These are phyloP conservation scores for Rotaria macrura DNA, from an alignment of 2,888 invertebrate species.

Conservation along the genomic window DNA sequence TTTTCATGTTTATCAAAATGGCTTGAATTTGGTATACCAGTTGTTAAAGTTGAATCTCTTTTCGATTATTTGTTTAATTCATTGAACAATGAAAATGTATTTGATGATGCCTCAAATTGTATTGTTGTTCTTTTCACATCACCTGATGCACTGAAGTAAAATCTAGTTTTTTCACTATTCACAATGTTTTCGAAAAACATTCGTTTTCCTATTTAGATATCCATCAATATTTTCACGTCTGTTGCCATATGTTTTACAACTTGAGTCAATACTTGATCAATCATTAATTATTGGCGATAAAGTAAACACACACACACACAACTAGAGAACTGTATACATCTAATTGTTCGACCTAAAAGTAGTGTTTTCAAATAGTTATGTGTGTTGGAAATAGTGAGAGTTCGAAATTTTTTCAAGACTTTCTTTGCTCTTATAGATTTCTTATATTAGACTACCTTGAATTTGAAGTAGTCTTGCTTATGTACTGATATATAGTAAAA, in stretches of 20 bases:
- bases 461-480: too few species aligned
- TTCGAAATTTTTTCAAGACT: too few species aligned
- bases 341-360: too few species aligned
- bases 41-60: conserved; percentile 50
- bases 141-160: conserved; percentile 56
- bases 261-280: background rate
- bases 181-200: background rate
- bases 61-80: conserved; percentile 43
- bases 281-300: background rate
- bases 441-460: too few species aligned
- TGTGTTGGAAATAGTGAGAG: too few species aligned
- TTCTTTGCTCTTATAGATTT: too few species aligned
- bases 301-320: too few species aligned
- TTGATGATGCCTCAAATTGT: conserved; percentile 59
- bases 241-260: conserved; percentile 56
- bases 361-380: too few species aligned
- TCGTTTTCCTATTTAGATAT: conserved; percentile 46
- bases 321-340: too few species aligned
- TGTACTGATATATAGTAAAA: too few species aligned
- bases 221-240: conserved; percentile 56
- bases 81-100: conserved; percentile 48
- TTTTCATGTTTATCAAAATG: conserved; percentile 53
- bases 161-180: background rate
- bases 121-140: conserved; percentile 57
- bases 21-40: conserved; percentile 57